phyloP scores from a whole-genome alignment of 2,113 vertebrate species.

The Caracal caracal region DNA sequence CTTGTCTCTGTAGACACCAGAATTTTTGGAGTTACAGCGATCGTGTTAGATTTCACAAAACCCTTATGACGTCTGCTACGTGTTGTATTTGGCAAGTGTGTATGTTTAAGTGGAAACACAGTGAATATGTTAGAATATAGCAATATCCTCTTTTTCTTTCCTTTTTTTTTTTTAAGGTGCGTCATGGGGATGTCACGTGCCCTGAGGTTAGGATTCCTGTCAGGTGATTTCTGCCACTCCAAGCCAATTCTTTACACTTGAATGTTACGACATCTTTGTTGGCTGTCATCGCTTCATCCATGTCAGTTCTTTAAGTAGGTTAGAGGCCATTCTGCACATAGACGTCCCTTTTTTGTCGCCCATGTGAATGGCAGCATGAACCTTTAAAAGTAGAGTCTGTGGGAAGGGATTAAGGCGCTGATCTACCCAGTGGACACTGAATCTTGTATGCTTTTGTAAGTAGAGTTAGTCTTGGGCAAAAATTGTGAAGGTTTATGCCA shows the following conservation, averaged over 20 bases:
- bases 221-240: constrained; percentile 40
- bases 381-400: neutral
- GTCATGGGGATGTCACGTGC: neutral
- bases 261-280: constrained; percentile 59
- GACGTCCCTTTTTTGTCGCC: neutral
- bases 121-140: neutral
- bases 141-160: neutral
- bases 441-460: neutral
- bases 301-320: constrained; percentile 52
- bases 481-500: neutral
- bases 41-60: constrained; percentile 14
- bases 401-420: neutral
- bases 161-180: neutral
- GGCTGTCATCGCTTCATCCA: neutral
- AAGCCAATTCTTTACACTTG: constrained; percentile 23
- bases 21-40: neutral
- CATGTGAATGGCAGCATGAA: neutral
- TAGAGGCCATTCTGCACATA: constrained; percentile 44
- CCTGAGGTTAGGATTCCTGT: constrained; percentile 27
- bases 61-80: neutral
- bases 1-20: neutral
- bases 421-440: neutral
- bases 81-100: neutral
- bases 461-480: neutral
- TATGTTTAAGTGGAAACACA: constrained; percentile 9